Percentiles rank a stretch among this genome's conserved stretches.
Evolutionary conservation across 2,888 invertebrate genomes (phyloP).

Genomic region (Campoplex capitator): DNA sequence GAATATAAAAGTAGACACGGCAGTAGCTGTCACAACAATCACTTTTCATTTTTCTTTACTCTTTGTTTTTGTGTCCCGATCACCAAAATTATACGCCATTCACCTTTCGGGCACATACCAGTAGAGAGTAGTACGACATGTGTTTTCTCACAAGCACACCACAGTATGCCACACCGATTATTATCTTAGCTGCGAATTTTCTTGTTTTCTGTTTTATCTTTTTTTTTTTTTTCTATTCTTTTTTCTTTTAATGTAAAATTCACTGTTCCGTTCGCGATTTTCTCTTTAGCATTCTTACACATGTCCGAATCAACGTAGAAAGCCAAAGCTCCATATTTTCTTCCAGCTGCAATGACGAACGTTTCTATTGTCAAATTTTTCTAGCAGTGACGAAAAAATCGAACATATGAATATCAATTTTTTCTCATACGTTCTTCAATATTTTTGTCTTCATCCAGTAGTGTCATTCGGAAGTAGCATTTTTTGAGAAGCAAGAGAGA

Average conservation of each 20-base stretch:
- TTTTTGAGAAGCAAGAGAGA: neutral
- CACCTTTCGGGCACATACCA: constrained; percentile 78
- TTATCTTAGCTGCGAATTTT: constrained; percentile 75
- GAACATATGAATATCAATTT: neutral
- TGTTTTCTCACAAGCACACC: constrained; percentile 78
- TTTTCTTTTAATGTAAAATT: constrained; percentile 17
- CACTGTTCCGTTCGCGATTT: constrained; percentile 50
- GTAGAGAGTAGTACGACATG: neutral
- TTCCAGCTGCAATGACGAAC: constrained; percentile 59
- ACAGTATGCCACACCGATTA: constrained; percentile 79
- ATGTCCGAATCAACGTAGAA: constrained; percentile 46
- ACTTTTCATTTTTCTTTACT: constrained; percentile 62
- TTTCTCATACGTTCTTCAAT: neutral
- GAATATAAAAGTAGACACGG: constrained; percentile 79
- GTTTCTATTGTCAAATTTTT: constrained; percentile 25
- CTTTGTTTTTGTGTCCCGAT: constrained; percentile 60
- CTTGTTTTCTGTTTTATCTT: neutral
- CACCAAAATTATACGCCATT: constrained; percentile 79
- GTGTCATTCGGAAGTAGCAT: neutral
- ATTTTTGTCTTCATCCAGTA: neutral
- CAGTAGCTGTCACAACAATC: constrained; percentile 83
- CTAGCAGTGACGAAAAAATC: neutral
- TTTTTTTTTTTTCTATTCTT: neutral
- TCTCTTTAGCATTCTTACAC: constrained; percentile 17
- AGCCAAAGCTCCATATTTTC: constrained; percentile 71